Conservation (phyloP, 2,113 vertebrate genomes). For the Corynorhinus townsendii region DNA sequence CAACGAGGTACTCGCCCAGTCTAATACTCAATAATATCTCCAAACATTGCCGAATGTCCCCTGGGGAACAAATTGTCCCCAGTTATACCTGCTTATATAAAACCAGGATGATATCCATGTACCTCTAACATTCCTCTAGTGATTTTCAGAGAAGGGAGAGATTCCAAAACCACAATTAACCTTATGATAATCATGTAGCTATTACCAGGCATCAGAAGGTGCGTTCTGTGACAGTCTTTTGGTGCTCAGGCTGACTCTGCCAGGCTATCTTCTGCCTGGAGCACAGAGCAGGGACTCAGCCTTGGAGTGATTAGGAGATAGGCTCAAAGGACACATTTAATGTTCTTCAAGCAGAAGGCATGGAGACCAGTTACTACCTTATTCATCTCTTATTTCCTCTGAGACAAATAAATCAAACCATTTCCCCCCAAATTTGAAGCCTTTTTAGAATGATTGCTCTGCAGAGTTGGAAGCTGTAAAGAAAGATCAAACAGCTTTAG, state of each 20-base stretch:
- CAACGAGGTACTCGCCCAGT: background rate
- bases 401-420: background rate
- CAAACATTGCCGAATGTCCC: background rate
- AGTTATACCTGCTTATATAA: background rate
- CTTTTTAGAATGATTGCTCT: background rate
- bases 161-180: background rate
- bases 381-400: background rate
- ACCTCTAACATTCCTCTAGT: background rate
- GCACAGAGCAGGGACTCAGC: background rate
- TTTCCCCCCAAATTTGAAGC: background rate
- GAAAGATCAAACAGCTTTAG: background rate
- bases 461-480: background rate
- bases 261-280: too few species aligned
- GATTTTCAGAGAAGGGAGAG: background rate
- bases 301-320: background rate
- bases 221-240: background rate
- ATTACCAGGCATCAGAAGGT: background rate
- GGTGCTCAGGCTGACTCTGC: background rate
- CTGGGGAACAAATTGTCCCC: background rate
- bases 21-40: background rate
- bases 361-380: background rate
- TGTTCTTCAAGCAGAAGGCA: background rate
- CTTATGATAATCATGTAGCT: background rate
- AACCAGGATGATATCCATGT: background rate
- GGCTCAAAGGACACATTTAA: background rate